Evolutionary conservation across 2,797 vertebrate species (phyloP), one percentile per base, ranked within the genome.

Genomic region (Sebastes goodei): DNA sequence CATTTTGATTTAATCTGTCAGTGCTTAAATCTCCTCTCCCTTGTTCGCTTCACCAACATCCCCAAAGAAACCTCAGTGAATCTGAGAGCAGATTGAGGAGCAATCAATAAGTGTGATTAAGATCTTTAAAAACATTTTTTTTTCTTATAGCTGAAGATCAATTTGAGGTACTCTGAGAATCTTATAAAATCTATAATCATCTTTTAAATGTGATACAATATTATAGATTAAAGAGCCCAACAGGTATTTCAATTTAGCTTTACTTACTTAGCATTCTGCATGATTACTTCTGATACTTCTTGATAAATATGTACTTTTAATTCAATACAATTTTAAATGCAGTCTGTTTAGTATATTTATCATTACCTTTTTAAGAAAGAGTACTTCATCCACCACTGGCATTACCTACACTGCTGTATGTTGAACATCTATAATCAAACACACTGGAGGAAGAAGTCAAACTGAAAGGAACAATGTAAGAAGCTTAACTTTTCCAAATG

Each of bases 1-100:
- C 57, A 10, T 71, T 62, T 55, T 92, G 88, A 91, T 86, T 85
- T 15, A 60, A 87, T 92, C 87, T 77, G 32, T 10, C 83, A 71
- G 56, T 1, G 29, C 7, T 35, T 5, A 7, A 27, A 64, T 69
- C 12, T 25, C 46, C 33, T 33, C 14, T 29, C 4, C n/a, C 4
- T 23, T 60, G 29, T 73, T 73, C 72, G 1, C 12, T 25, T 23
- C 4, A 53, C 38, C 38, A n/a, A 33, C 4, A 12, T 21, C 3
- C 10, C 17, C 10, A 60, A 21, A 38, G 32, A 49, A 11, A 46
- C 6, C 8, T n/a, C 1, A 42, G 0, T 67, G 33, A 42, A 8
- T 42, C 0, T 25, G 5, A 71, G 2, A 38, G 21, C 10, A 38
- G 33, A 30, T 10, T 38, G 32, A 81, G 17, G 46, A 52, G 15